Percentiles rank a stretch among this genome's conserved stretches.
Conservation (phyloP, 2,797 vertebrate genomes). For the Myotis daubentonii region DNA sequence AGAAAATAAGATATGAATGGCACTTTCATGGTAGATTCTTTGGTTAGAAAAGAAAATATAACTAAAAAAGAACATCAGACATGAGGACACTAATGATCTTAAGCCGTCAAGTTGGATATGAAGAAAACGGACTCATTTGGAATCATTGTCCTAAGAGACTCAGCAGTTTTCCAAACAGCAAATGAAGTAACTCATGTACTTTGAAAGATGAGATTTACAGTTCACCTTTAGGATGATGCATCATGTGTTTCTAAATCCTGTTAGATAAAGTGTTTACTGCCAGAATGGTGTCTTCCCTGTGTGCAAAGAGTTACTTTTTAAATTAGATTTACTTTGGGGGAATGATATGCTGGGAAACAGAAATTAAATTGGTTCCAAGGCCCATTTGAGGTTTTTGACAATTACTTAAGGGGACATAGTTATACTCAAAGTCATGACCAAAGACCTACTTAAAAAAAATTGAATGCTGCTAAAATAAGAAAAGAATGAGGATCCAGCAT, state of each 20-base stretch:
- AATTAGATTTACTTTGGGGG: slow-evolving; percentile 44
- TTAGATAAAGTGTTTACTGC: background rate
- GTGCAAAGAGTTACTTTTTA: slow-evolving; percentile 54
- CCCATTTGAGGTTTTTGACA: slow-evolving; percentile 49
- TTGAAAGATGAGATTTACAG: slow-evolving; percentile 19
- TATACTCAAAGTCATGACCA: background rate
- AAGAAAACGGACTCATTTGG: background rate
- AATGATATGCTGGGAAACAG: background rate
- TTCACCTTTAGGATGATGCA: background rate
- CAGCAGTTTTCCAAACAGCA: background rate
- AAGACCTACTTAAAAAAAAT: slow-evolving; percentile 40
- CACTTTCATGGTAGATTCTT: background rate
- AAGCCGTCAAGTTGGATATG: background rate
- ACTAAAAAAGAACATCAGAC: background rate
- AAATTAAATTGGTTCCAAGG: slow-evolving; percentile 54
- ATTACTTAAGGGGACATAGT: slow-evolving; percentile 45
- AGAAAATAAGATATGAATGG: background rate
- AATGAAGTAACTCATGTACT: slow-evolving; percentile 23
- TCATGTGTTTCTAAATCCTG: slow-evolving; percentile 31
- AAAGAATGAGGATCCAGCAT: slow-evolving; percentile 7
- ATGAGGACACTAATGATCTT: background rate
- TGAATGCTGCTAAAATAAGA: slow-evolving; percentile 44
- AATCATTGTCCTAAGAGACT: background rate
- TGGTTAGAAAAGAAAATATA: slow-evolving; percentile 8
- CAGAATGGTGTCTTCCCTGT: slow-evolving; percentile 1